Percentiles rank a stretch among this genome's conserved stretches.
Evolutionary conservation across 2,888 invertebrate species (phyloP).

Genomic region (Drosophila crucigera): DNA sequence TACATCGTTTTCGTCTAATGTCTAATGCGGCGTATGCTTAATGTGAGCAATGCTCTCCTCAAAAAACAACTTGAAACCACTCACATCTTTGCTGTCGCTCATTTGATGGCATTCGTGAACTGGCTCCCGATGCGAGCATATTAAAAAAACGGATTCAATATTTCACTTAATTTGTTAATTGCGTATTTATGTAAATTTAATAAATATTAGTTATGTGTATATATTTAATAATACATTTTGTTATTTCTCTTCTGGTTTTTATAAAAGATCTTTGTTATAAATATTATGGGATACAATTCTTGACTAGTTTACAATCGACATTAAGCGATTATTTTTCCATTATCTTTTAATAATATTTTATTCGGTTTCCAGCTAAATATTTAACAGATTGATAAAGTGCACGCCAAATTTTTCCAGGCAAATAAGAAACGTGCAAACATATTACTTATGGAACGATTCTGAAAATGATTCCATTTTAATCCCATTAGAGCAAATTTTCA

Average conservation of each 20-base stretch:
- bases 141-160: neutral
- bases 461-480: neutral
- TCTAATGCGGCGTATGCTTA: conserved; percentile 64
- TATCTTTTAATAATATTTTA: neutral
- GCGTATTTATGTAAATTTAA: neutral
- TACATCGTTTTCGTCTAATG: conserved; percentile 53
- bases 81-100: conserved; percentile 4
- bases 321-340: neutral
- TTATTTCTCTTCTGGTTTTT: neutral
- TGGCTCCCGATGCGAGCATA: neutral
- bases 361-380: neutral
- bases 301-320: neutral
- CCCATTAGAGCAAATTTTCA: conserved; percentile 11
- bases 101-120: conserved; percentile 14
- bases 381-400: neutral
- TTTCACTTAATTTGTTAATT: neutral
- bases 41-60: conserved; percentile 39
- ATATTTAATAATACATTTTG: neutral
- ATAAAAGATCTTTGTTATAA: neutral
- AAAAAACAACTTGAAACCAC: conserved; percentile 26
- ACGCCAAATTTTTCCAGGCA: neutral
- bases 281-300: neutral
- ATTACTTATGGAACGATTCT: neutral
- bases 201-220: neutral
- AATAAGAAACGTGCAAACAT: neutral